A percentile compares a stretch with the other conserved stretches of the same genome.
phyloP scores from a whole-genome alignment of 2,113 vertebrate species.

The Phyllopteryx taeniolatus region DNA sequence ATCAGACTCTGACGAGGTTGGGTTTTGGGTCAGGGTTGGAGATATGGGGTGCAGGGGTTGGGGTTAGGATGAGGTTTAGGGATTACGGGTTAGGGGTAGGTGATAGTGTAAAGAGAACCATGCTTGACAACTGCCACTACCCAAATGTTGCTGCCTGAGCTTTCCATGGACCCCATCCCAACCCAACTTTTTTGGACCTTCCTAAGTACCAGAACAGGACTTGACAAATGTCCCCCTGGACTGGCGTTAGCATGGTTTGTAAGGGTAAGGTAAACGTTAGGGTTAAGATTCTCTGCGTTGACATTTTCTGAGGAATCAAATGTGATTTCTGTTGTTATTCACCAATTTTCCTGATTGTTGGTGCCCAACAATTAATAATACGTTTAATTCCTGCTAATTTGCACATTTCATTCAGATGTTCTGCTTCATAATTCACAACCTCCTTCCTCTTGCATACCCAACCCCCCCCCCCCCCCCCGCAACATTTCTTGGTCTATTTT shows the following conservation, averaged over 20 bases:
- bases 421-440: background rate
- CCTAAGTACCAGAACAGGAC: too few species aligned
- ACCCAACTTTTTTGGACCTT: too few species aligned
- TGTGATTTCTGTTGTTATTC: background rate
- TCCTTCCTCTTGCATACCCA: conserved; percentile 13
- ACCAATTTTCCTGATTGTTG: background rate
- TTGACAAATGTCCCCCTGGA: background rate
- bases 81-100: too few species aligned
- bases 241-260: background rate
- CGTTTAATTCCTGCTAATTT: background rate
- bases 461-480: background rate
- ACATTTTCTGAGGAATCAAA: background rate
- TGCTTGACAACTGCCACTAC: too few species aligned
- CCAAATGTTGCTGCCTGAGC: too few species aligned
- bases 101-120: too few species aligned
- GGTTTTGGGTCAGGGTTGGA: too few species aligned
- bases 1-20: too few species aligned
- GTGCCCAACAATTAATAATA: background rate
- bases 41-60: too few species aligned
- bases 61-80: too few species aligned
- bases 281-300: too few species aligned
- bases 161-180: too few species aligned
- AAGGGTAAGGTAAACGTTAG: background rate
- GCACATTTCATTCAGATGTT: background rate
- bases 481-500: conserved; percentile 31